Evolutionary conservation across 2,888 invertebrate species (phyloP).

Genomic region (Troides helena): DNA sequence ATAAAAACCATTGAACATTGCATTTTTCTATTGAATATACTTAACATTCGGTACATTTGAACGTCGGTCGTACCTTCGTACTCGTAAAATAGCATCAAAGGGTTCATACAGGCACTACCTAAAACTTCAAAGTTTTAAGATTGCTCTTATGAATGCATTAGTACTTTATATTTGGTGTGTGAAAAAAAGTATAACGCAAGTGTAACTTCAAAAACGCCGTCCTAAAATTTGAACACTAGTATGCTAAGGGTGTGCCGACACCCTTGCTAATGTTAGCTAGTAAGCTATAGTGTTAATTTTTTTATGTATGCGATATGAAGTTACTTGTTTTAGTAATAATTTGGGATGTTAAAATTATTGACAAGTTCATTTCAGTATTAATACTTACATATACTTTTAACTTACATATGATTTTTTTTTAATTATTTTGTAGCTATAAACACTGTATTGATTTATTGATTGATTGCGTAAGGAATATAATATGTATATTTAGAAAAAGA

Average conservation of each 20-base stretch:
- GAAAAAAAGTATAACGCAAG: constrained; percentile 10
- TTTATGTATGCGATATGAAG: neutral
- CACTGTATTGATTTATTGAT: too few species aligned
- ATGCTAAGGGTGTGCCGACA: neutral
- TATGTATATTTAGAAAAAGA: too few species aligned
- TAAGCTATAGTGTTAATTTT: neutral
- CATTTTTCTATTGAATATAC: neutral
- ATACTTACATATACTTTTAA: too few species aligned
- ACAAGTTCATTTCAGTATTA: too few species aligned
- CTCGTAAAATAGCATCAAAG: neutral
- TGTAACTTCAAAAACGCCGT: constrained; percentile 17
- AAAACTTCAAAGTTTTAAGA: constrained; percentile 25
- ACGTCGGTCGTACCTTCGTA: constrained; percentile 30
- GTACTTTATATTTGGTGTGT: constrained; percentile 25
- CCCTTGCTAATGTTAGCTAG: neutral
- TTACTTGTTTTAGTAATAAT: neutral
- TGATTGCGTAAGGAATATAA: too few species aligned
- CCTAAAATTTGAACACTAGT: constrained; percentile 22
- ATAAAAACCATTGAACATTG: neutral
- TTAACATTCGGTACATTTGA: neutral
- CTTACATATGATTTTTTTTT: too few species aligned
- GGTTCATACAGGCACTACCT: neutral
- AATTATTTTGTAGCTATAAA: too few species aligned
- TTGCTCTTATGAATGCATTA: constrained; percentile 24
- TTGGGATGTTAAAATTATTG: too few species aligned